Evolutionary conservation across 2,113 vertebrate species (phyloP), one percentile per base, ranked within the genome.

Genomic region (Cricetomys ansorgei): DNA sequence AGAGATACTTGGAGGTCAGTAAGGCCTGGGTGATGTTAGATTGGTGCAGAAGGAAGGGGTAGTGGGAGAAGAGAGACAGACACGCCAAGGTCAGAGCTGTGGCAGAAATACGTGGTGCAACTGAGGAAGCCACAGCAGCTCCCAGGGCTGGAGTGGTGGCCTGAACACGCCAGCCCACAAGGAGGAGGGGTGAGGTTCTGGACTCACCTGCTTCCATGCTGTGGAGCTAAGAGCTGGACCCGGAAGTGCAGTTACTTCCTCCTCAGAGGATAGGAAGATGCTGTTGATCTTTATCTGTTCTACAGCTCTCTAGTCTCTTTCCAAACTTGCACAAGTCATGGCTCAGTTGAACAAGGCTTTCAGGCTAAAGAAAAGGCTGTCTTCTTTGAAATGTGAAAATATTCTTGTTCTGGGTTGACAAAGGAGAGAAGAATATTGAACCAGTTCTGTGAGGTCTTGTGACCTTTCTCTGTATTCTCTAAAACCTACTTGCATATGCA

Each of bases 281-380:
- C 4, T 17, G 3, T 31, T 2, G 6, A 29, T 27, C 5, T 17
- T 0, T 0, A 4, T 59, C 17, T 31, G 45, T 37, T 70, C 23
- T 40, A 2, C 31, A 16, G 4, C 62, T n/a, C 57, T 80, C 10
- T 3, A 7, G 27, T 81, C 8, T 65, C 31, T 45, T 13, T 40
- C 89, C 45, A 10, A 0, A 43, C 31, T 19, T 79, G 16, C 43
- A 27, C 5, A 45, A 25, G 11, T 25, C 57, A 4, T 23, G 64
- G 8, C 67, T 83, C 21, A n/a, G 55, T 48, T 7, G 53, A 64
- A 2, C 4, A 79, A 64, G 25, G 67, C 29, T 45, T 87, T 94
- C 15, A 17, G 19, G n/a, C 73, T 53, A 31, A 76, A 23, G 91
- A 75, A 40, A 59, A 93, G 45, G 75, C 7, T 25, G 1, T 72